phyloP scores from a whole-genome alignment of 2,113 vertebrate genomes.

The Lanius collurio region DNA sequence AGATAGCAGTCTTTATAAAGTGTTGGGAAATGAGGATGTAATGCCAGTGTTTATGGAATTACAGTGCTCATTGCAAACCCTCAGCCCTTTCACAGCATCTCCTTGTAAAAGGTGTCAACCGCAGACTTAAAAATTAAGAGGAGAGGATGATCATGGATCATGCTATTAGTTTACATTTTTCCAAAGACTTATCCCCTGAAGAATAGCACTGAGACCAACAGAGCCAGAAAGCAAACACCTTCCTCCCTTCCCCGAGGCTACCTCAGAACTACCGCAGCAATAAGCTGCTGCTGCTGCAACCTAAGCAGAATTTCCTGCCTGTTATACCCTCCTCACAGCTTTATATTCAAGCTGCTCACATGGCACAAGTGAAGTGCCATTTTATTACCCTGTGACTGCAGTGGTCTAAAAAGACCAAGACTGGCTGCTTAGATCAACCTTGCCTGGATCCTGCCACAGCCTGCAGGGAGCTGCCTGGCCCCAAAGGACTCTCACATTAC shows the following conservation, averaged over 20 bases:
- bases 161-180: background rate
- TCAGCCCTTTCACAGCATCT: background rate
- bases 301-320: background rate
- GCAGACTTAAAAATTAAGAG: background rate
- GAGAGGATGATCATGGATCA: background rate
- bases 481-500: fast-evolving
- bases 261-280: background rate
- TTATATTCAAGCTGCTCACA: background rate
- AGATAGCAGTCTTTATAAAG: background rate
- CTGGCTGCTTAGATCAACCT: background rate
- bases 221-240: background rate
- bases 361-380: background rate
- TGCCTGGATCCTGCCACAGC: background rate
- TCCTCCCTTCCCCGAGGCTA: background rate
- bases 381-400: background rate
- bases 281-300: background rate
- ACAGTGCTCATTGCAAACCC: background rate
- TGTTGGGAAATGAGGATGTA: background rate
- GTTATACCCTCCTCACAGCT: background rate
- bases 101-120: background rate
- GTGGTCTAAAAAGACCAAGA: background rate
- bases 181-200: background rate
- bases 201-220: background rate
- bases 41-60: background rate
- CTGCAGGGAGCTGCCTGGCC: background rate